A percentile compares a stretch with the other conserved stretches of the same genome.
Evolutionary conservation across 2,113 vertebrate genomes (phyloP).

Genomic region (Lipophrys pholis): DNA sequence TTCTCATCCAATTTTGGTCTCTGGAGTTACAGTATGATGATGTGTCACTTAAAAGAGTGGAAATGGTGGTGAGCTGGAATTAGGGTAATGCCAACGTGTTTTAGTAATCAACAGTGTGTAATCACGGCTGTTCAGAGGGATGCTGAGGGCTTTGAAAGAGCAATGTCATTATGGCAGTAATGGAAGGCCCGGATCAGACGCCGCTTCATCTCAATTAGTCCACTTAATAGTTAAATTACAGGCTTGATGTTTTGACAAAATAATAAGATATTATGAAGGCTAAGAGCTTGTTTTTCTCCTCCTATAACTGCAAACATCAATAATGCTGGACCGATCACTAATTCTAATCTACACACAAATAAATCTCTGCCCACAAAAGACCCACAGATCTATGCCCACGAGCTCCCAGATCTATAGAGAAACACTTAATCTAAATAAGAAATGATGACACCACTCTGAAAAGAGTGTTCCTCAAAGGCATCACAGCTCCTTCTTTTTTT

Average conservation of each 20-base stretch:
- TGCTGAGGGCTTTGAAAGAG: slow-evolving; percentile 48
- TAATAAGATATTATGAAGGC: slow-evolving; percentile 1
- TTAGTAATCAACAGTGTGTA: slow-evolving; percentile 62
- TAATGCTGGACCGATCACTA: neutral
- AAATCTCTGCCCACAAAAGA: slow-evolving; percentile 17
- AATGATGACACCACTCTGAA: slow-evolving; percentile 32
- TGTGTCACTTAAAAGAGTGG: slow-evolving; percentile 31
- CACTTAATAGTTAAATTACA: slow-evolving; percentile 65
- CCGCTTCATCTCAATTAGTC: slow-evolving; percentile 61
- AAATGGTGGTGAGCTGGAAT: slow-evolving; percentile 30
- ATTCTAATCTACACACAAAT: slow-evolving; percentile 36
- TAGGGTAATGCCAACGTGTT: slow-evolving; percentile 41
- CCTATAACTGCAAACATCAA: slow-evolving; percentile 11
- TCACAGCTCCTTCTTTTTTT: slow-evolving; percentile 16
- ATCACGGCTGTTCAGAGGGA: slow-evolving; percentile 66
- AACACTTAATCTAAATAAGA: slow-evolving; percentile 45
- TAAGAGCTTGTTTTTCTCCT: slow-evolving; percentile 13
- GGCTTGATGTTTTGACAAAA: slow-evolving; percentile 63
- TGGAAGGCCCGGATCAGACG: slow-evolving; percentile 29
- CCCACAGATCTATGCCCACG: slow-evolving; percentile 24
- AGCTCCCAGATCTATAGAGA: slow-evolving; percentile 24
- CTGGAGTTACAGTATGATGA: slow-evolving; percentile 26
- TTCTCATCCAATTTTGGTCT: slow-evolving; percentile 18
- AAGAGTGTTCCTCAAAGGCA: slow-evolving; percentile 52
- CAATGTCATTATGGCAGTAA: slow-evolving; percentile 64